Conservation (phyloP, 1,140 invertebrate species). For the Chlorops oryzae region DNA sequence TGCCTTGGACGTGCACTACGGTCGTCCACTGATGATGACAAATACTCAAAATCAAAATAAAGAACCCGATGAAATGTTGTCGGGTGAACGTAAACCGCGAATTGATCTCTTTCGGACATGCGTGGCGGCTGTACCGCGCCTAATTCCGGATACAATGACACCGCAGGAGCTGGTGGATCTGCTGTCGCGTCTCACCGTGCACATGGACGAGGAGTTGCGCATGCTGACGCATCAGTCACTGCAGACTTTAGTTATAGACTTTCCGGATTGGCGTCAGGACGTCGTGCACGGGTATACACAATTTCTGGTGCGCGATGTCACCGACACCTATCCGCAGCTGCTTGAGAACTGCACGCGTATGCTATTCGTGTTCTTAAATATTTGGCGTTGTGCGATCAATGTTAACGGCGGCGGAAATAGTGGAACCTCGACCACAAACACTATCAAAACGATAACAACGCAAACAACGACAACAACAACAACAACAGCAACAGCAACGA, state of each 20-base stretch:
- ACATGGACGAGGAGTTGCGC: conserved; percentile 86
- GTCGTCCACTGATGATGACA: conserved; percentile 90
- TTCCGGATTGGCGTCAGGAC: conserved; percentile 95
- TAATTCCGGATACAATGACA: conserved; percentile 96
- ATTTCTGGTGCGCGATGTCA: conserved; percentile 88
- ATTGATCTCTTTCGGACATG: conserved; percentile 98
- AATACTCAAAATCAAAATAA: conserved; percentile 94
- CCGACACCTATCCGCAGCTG: conserved; percentile 80
- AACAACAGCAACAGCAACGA: conserved; percentile 4
- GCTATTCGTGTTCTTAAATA: conserved; percentile 83
- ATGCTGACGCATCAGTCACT: conserved; percentile 91
- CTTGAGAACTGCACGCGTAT: conserved; percentile 93
- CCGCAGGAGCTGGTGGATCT: conserved; percentile 89
- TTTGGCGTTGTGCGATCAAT: conserved; percentile 79
- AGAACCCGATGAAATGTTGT: conserved; percentile 92
- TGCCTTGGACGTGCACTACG: conserved; percentile 93
- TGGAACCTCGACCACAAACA: conserved; percentile 1
- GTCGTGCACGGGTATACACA: conserved; percentile 91
- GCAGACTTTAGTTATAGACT: conserved; percentile 92
- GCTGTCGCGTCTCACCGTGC: conserved; percentile 81
- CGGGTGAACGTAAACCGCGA: conserved; percentile 94
- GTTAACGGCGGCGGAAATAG: conserved; percentile 26
- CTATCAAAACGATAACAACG: conserved; percentile 8
- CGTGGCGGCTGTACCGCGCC: conserved; percentile 92
- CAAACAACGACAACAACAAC: conserved; percentile 7